Conservation (phyloP, 1,140 invertebrate species). For the Trissolcus basalis region DNA sequence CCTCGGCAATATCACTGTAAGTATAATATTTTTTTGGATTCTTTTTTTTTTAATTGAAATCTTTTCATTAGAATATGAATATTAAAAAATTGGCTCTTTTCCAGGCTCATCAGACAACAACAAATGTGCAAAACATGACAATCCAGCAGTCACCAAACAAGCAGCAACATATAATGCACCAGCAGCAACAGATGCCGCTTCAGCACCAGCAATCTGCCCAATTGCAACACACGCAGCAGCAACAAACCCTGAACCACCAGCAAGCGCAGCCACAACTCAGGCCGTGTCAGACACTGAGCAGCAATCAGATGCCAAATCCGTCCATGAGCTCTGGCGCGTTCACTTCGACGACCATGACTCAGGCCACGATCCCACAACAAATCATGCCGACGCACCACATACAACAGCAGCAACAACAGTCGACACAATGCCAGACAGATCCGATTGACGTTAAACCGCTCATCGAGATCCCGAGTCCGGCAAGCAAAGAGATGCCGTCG, state of each 20-base stretch:
- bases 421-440: conserved; percentile 71
- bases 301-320: conserved; percentile 69
- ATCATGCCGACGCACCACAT: conserved; percentile 15
- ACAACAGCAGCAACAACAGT: conserved; percentile 61
- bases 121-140: conserved; percentile 62
- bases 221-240: not conserved
- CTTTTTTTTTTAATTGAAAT: too few relatives aligned
- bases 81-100: not conserved
- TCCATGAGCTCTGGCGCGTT: conserved; percentile 62
- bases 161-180: conserved; percentile 14
- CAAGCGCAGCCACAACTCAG: conserved; percentile 35
- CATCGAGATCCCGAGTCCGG: conserved; percentile 63
- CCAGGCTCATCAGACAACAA: conserved; percentile 62
- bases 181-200: conserved; percentile 7
- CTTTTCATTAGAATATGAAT: too few relatives aligned
- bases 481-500: conserved; percentile 68
- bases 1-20: conserved; percentile 66
- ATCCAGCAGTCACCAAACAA: conserved; percentile 60
- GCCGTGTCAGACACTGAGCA: conserved; percentile 58
- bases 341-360: conserved; percentile 27
- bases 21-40: conserved; percentile 3
- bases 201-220: conserved; percentile 11
- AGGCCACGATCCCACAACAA: conserved; percentile 36
- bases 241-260: conserved; percentile 25
- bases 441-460: conserved; percentile 66